A percentile compares a stretch with the other conserved stretches of the same genome.
Conservation (phyloP, 2,113 vertebrate genomes). For the Antechinus stuartii region DNA sequence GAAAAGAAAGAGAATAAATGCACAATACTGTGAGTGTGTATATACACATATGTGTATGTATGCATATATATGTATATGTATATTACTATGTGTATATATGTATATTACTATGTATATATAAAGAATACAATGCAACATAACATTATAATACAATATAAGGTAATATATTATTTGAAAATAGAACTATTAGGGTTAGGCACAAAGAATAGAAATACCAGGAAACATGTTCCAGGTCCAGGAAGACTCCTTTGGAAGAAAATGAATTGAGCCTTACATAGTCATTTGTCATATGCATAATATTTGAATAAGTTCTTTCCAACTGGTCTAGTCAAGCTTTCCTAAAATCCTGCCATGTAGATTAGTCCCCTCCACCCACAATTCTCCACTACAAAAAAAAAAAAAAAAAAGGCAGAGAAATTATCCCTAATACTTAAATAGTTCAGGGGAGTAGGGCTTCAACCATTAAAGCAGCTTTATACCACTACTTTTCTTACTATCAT, state of each 20-base stretch:
- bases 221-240: not conserved
- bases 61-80: no score
- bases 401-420: no score
- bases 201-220: not conserved
- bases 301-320: not conserved
- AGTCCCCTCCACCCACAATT: not conserved
- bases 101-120: no score
- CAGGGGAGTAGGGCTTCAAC: not conserved
- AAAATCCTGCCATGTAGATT: not conserved
- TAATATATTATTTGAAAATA: not conserved
- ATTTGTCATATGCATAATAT: not conserved
- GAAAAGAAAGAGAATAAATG: not conserved
- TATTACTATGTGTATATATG: no score
- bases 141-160: no score
- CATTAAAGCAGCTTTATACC: not conserved
- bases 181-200: not conserved
- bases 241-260: not conserved
- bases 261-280: rapidly evolving
- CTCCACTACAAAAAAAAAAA: no score
- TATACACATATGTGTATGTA: not conserved
- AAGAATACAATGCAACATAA: no score
- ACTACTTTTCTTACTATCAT: not conserved
- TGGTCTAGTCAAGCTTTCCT: not conserved
- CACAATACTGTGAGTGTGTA: no score
- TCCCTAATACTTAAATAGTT: not conserved